Base-by-base conservation (phyloP, 2,888 invertebrate species). In the Amphimallon solstitiale region DNA sequence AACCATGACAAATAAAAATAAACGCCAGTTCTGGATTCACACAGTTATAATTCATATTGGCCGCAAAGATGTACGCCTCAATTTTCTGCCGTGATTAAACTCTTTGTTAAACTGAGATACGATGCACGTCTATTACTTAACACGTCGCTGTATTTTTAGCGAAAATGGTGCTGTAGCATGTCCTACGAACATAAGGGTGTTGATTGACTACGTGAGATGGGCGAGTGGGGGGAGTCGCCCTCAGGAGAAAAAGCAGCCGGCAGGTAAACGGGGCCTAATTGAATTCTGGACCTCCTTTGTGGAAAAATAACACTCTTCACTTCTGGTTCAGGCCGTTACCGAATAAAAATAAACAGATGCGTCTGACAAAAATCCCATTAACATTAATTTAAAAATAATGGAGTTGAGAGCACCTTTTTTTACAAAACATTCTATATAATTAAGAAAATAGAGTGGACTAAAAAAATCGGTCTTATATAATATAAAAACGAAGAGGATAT, bases 141-240 rank as follows among this genome's bases (percentile, higher is more conserved):
- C 21, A 60, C 49, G 49, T 14, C 19, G 17, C 63, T 70, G 70
- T 72, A 68, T 73, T 72, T 74, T 73, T 73, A 71, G 23, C 15
- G 71, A 71, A 71, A 73, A 74, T 73, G 74, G 75, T 63, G 70
- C 63, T 66, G 68, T 74, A 68, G 74, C 74, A 73, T 75, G 75
- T 69, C 70, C 68, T 65, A 65, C 63, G 61, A 61, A 66, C 71
- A 72, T 73, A 71, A 70, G 65, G 37, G 56, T 62, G 52, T 59
- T 70, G 70, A 64, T 71, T 62, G 66, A 64, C 65, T 67, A 23
- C 15, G 21, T 23, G 12, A 43, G 43, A 54, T 65, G 61, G 37
- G 56, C 10, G 12, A 43, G 43, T 51, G 67, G 61, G 37, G 56
- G 14, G 40, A 23, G 40, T n/a, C 56, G 23, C 23, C 64, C 45